Base-by-base conservation (phyloP, 2,888 invertebrate species). In the Serrognathus titanus region DNA sequence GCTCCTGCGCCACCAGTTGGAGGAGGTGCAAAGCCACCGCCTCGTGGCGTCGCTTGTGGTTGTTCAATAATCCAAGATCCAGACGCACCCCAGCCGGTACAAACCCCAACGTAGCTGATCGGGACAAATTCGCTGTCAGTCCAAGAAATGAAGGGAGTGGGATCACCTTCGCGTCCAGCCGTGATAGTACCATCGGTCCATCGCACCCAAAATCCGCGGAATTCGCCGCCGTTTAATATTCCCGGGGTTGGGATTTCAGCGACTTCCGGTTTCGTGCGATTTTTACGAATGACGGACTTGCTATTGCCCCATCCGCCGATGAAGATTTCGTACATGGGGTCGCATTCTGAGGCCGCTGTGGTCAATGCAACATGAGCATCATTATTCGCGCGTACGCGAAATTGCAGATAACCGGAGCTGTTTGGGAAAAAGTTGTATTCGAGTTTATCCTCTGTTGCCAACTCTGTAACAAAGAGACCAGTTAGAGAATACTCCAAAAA, bases 281-380 rank as follows among this genome's bases (percentile, higher is more conserved):
- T 90, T 71, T 85, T 87, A 57, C 93, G 86, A 71, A 92, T 90
- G 1, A 91, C 88, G 36, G 90, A 91, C 78, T 91, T 92, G 61
- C 83, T 80, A 76, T 94, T 94, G 20, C 84, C 84, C 94, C 94
- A 95, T 35, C 94, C 94, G 31, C 94, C 94, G 68, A 95, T 82
- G 78, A 94, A 90, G 51, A 94, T 74, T 83, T 95, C 94, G 73
- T 88, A 87, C 82, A 94, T 90, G 16, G 92, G 92, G 49, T 87
- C 85, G 7, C 83, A 78, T 64, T 89, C 90, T 46, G 81, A 79
- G 2, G 91, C 86, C 0, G 84, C 84, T 54, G 85, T 80, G 9
- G 90, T 87, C 9, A 95, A 84, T 0, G 91, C 91, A 66, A 95
- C 71, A 74, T 94, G 94, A 8, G 92, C 94, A 79, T 95, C 94